Conservation (phyloP, 2,113 vertebrate genomes). For the Taurulus bubalis region DNA sequence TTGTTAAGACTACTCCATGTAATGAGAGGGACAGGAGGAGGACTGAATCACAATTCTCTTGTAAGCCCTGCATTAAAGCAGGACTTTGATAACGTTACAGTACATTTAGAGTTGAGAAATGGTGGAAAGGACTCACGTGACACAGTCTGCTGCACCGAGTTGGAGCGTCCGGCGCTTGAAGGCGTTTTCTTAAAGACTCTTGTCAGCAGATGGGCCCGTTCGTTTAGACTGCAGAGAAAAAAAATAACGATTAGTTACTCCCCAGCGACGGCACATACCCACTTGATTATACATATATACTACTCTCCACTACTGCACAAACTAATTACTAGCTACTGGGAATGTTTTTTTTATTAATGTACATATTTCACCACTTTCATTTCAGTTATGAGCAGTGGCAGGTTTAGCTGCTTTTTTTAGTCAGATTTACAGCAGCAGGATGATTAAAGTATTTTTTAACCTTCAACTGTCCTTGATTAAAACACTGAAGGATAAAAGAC, state of each 20-base stretch:
- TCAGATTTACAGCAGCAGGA: neutral
- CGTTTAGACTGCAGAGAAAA: conserved; percentile 89
- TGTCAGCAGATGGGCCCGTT: conserved; percentile 97
- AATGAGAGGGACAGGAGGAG: neutral
- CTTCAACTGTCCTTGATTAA: conserved; percentile 12
- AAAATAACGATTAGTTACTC: conserved; percentile 34
- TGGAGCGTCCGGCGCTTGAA: conserved; percentile 91
- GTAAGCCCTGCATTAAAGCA: neutral
- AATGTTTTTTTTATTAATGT: neutral
- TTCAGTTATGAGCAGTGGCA: neutral
- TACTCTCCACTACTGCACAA: conserved; percentile 17
- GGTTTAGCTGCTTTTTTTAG: neutral
- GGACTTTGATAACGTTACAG: neutral
- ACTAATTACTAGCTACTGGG: neutral
- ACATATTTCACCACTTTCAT: neutral
- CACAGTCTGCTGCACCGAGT: conserved; percentile 94
- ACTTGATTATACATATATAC: neutral
- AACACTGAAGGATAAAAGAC: neutral
- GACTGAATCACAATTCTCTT: neutral
- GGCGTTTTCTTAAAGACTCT: conserved; percentile 96
- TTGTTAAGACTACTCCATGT: neutral
- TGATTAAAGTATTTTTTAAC: neutral
- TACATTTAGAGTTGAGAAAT: neutral
- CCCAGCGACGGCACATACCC: neutral
- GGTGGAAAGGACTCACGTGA: conserved; percentile 87